These are phyloP conservation scores for Pangasius mekongensis DNA, from an alignment of 2,797 vertebrate genomes.

Conservation along the genomic window DNA sequence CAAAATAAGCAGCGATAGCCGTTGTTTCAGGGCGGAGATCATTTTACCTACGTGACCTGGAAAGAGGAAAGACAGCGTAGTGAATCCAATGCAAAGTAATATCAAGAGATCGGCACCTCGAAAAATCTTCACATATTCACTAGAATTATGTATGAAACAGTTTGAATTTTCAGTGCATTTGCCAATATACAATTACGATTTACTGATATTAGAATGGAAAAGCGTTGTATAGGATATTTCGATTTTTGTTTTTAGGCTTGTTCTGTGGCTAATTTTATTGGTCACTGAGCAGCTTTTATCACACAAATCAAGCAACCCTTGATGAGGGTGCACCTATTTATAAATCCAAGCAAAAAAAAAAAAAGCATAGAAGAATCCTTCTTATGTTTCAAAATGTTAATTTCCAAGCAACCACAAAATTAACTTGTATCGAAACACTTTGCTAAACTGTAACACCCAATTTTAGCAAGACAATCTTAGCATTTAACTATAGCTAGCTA, in stretches of 20 bases:
- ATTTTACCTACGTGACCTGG: constrained; percentile 12
- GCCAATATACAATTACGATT: not conserved
- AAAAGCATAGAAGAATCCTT: not conserved
- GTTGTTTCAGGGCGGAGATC: not conserved
- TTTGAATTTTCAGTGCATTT: not conserved
- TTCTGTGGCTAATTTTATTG: not conserved
- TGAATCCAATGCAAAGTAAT: not conserved
- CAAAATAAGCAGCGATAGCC: constrained; percentile 13
- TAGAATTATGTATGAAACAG: not conserved
- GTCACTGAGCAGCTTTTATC: not conserved
- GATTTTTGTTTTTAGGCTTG: not conserved
- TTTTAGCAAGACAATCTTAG: not conserved
- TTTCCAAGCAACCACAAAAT: not conserved
- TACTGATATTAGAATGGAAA: not conserved
- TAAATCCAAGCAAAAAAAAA: not conserved
- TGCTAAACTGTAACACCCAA: not conserved
- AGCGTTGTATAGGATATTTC: not conserved
- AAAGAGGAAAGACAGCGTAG: not conserved
- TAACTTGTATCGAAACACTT: not conserved
- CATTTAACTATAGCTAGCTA: not conserved
- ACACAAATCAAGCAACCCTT: not conserved
- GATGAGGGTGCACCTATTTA: not conserved
- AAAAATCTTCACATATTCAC: not conserved
- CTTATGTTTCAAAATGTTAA: not conserved
- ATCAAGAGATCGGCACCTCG: not conserved